Percentiles rank a stretch among this genome's conserved stretches.
Evolutionary conservation across 1,140 invertebrate species (phyloP).

Genomic region (Tetragonula clypearis): DNA sequence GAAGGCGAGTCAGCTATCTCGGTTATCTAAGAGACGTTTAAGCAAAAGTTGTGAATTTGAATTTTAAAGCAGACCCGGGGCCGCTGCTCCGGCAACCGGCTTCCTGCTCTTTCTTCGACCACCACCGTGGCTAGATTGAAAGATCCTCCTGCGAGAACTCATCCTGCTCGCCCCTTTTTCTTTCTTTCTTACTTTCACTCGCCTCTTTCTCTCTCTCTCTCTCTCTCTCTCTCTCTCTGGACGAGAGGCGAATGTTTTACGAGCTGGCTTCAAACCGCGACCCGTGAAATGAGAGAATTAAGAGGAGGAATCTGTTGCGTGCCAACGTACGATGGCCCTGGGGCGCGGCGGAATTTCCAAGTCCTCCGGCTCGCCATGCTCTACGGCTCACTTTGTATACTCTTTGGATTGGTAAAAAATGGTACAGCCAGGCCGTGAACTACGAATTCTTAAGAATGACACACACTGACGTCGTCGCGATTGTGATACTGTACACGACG

Average conservation of each 20-base stretch:
- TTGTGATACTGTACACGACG: neutral
- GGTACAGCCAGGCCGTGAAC: neutral
- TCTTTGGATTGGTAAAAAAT: neutral
- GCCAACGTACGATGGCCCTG: neutral
- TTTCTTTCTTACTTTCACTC: neutral
- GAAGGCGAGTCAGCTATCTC: neutral
- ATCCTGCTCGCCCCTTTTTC: neutral
- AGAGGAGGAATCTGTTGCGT: slow-evolving; percentile 38
- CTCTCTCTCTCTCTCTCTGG: slow-evolving; percentile 8
- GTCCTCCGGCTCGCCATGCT: neutral
- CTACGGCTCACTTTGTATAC: neutral
- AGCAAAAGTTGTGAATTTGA: slow-evolving; percentile 73
- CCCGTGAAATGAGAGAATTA: slow-evolving; percentile 72
- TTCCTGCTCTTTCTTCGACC: slow-evolving; percentile 38
- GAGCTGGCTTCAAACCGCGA: slow-evolving; percentile 56
- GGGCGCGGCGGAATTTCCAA: neutral
- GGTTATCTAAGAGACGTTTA: slow-evolving; percentile 61
- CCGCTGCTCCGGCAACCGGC: neutral
- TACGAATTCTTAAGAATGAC: neutral
- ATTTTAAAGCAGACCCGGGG: slow-evolving; percentile 66
- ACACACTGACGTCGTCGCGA: neutral
- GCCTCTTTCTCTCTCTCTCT: neutral
- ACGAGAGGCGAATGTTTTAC: slow-evolving; percentile 67
- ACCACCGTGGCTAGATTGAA: slow-evolving; percentile 38
- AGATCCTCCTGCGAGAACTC: slow-evolving; percentile 9